phyloP scores from a whole-genome alignment of 2,888 invertebrate genomes.

The Catocala sponsa region DNA sequence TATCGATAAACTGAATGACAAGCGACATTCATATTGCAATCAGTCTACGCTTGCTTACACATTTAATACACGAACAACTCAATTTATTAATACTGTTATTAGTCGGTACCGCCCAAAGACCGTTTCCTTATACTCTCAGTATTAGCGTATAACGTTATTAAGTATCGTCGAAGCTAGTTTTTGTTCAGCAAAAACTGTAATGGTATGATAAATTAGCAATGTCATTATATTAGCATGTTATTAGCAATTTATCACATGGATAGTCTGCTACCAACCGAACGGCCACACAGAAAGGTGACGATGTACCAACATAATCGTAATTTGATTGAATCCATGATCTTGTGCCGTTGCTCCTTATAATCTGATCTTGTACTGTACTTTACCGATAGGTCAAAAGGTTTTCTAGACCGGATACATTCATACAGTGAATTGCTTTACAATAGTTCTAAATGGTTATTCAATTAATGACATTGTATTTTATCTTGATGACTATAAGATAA shows the following conservation, averaged over 20 bases:
- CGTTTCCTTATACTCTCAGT: slow-evolving; percentile 16
- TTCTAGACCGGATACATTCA: slow-evolving; percentile 52
- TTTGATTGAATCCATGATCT: slow-evolving; percentile 43
- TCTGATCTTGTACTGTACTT: slow-evolving; percentile 36
- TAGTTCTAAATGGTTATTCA: slow-evolving; percentile 33
- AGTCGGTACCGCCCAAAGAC: slow-evolving; percentile 6
- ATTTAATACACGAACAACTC: slow-evolving; percentile 12
- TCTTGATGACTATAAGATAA: slow-evolving; percentile 27
- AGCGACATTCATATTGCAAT: slow-evolving; percentile 4
- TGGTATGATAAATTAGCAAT: slow-evolving; percentile 49
- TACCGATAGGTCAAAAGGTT: slow-evolving; percentile 43
- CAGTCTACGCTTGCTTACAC: background rate
- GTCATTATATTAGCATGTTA: slow-evolving; percentile 52
- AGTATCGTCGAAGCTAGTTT: slow-evolving; percentile 34
- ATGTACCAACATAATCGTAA: slow-evolving; percentile 50
- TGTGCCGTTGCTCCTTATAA: slow-evolving; percentile 15
- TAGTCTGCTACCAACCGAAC: slow-evolving; percentile 36
- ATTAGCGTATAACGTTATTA: slow-evolving; percentile 19
- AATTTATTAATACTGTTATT: slow-evolving; percentile 15
- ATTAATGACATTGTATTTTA: slow-evolving; percentile 36
- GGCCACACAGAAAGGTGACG: slow-evolving; percentile 37
- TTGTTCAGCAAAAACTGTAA: slow-evolving; percentile 43
- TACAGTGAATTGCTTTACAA: slow-evolving; percentile 34
- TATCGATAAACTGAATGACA: background rate
- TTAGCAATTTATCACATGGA: slow-evolving; percentile 44